Base-by-base conservation (phyloP, 2,797 vertebrate genomes). In the Rhinoraja longicauda region DNA sequence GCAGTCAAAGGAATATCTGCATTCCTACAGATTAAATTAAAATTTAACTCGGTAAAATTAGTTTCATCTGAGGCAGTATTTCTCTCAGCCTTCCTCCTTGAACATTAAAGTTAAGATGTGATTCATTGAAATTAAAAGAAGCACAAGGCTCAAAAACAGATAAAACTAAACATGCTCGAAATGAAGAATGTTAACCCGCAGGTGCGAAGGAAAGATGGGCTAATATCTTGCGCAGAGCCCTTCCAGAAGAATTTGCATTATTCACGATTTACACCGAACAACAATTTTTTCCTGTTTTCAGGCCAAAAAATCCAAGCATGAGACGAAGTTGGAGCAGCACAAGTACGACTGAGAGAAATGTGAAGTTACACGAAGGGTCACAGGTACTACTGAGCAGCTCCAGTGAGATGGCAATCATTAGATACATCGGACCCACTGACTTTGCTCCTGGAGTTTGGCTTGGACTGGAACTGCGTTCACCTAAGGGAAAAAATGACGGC, bases 371-470 rank as follows among this genome's bases (percentile, higher is more conserved):
- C 0, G 96, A 97, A 93, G 98, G 98, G 93, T 97, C 97, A 93
- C 99, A 99, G 96, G 98, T 99, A 59, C 96, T 99, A 78, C 97
- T 99, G 94, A 98, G 94, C 93, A 99, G 99, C 93, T 98, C 98
- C 93, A 99, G 97, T 0, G 99, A 99, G 95, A 99, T 99, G 98
- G 98, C 97, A 0, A 96, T 95, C 12, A 97, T 99, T 94, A 97
- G 98, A 93, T 99, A 99, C 94, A 94, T 99, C 93, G 99, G 99
- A 64, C 96, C 96, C 4, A 95, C 98, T 0, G 97, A 98, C 95
- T 99, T 99, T 92, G 98, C 98, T 0, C 95, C 97, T 0, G 98
- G 98, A 0, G 93, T 98, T 1, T 99, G 99, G 98, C 96, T 99
- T 0, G 98, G 99, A 1, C 96, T 99, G 24, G 99, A 99, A 94